A percentile compares a stretch with the other conserved stretches of the same genome.
Conservation (phyloP, 2,888 invertebrate genomes). For the Amblyjoppa fuscipennis region DNA sequence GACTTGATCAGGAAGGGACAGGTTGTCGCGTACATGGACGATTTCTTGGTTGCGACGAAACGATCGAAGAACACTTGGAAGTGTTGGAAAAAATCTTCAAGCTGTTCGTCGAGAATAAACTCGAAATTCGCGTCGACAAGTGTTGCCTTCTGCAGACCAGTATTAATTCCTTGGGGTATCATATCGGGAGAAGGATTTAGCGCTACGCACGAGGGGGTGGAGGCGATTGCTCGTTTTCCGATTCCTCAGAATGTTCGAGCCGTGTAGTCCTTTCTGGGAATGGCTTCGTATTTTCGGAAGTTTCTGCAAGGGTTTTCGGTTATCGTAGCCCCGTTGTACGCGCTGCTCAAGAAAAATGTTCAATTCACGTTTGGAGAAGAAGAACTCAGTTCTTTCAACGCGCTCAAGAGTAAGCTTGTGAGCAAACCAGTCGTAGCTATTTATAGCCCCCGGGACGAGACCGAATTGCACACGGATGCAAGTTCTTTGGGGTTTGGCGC, state of each 20-base stretch:
- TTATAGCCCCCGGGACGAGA: no score
- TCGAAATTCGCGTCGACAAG: slow-evolving; percentile 65
- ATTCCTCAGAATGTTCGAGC: slow-evolving; percentile 67
- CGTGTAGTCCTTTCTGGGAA: slow-evolving; percentile 74
- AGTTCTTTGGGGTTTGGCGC: no score
- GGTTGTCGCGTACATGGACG: slow-evolving; percentile 65
- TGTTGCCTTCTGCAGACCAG: slow-evolving; percentile 64
- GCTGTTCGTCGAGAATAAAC: slow-evolving; percentile 54
- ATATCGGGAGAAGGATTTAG: slow-evolving; percentile 58
- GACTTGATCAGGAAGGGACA: slow-evolving; percentile 45
- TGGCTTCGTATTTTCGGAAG: slow-evolving; percentile 74
- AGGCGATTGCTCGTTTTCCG: slow-evolving; percentile 71
- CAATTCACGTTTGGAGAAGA: no score
- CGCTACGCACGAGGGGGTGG: slow-evolving; percentile 65
- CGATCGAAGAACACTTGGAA: slow-evolving; percentile 56
- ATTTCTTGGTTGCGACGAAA: slow-evolving; percentile 63
- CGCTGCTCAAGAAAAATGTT: no score
- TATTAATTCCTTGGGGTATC: no score
- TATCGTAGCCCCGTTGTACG: slow-evolving; percentile 75
- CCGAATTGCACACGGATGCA: no score
- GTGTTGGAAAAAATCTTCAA: slow-evolving; percentile 51
- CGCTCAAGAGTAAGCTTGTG: no score
- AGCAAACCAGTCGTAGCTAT: no score
- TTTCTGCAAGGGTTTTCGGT: slow-evolving; percentile 71
- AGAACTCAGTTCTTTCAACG: no score